phyloP scores from a whole-genome alignment of 23 tunicate genomes.

The Trididemnum miniatum region DNA sequence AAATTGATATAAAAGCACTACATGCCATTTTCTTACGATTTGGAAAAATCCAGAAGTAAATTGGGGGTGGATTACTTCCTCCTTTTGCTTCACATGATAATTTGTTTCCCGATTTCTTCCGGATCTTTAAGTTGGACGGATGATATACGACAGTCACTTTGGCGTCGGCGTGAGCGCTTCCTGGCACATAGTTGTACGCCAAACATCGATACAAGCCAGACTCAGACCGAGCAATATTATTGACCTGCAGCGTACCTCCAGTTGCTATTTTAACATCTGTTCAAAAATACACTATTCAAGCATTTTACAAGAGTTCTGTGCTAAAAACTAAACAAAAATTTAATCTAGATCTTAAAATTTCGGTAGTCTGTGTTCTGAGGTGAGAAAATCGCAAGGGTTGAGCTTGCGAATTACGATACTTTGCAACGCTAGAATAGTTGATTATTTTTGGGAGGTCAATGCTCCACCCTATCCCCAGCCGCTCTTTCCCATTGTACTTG shows the following conservation, averaged over 20 bases:
- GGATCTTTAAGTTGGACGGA: conserved; percentile 41
- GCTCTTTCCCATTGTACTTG: too few species aligned
- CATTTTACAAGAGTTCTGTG: too few species aligned
- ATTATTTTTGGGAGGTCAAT: too few species aligned
- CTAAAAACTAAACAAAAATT: too few species aligned
- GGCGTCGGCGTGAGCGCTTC: conserved; percentile 42
- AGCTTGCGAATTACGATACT: too few species aligned
- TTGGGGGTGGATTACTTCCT: conserved; percentile 75
- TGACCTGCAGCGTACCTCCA: background rate
- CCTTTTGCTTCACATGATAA: conserved; percentile 39
- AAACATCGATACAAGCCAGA: conserved; percentile 72
- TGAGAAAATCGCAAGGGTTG: too few species aligned
- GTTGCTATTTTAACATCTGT: conserved; percentile 18
- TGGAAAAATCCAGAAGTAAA: conserved; percentile 66
- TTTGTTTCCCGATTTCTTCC: background rate
- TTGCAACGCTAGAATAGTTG: too few species aligned
- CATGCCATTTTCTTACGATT: too few species aligned
- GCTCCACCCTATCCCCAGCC: too few species aligned
- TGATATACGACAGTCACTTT: conserved; percentile 53
- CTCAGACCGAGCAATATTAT: conserved; percentile 43
- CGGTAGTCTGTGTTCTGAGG: too few species aligned
- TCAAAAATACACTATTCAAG: background rate
- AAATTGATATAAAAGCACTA: background rate
- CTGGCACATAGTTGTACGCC: conserved; percentile 91
- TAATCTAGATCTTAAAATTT: too few species aligned